Conservation (phyloP, 2,888 invertebrate genomes). For the Drosophila niveifrons region DNA sequence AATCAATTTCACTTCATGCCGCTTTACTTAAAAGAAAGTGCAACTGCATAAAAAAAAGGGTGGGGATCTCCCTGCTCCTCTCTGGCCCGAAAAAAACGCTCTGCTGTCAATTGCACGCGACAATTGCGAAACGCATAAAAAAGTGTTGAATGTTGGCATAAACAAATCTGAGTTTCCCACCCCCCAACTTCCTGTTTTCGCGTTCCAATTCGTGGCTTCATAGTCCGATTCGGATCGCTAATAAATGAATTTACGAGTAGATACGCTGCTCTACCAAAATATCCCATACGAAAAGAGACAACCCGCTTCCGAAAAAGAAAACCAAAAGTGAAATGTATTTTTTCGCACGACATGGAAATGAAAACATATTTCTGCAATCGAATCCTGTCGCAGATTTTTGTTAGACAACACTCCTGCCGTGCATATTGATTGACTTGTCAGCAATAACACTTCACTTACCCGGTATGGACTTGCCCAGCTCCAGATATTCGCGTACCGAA, state of each 20-base stretch:
- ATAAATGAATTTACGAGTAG: constrained; percentile 84
- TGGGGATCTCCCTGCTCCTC: background rate
- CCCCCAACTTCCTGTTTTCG: background rate
- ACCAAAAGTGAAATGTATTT: background rate
- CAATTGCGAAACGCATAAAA: constrained; percentile 32
- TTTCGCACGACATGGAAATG: constrained; percentile 22
- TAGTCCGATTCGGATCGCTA: constrained; percentile 53
- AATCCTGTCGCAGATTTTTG: constrained; percentile 4
- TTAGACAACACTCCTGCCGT: constrained; percentile 9
- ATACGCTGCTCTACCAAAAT: constrained; percentile 43
- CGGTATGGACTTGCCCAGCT: constrained; percentile 95
- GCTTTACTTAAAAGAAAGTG: constrained; percentile 66
- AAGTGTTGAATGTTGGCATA: constrained; percentile 57
- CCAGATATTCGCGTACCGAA: constrained; percentile 93
- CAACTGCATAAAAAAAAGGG: constrained; percentile 44
- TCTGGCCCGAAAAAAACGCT: constrained; percentile 4
- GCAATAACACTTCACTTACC: constrained; percentile 86
- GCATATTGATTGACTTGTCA: constrained; percentile 58
- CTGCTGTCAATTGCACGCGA: constrained; percentile 55
- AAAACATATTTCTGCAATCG: constrained; percentile 29
- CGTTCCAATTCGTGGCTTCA: constrained; percentile 5
- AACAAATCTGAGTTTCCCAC: constrained; percentile 61
- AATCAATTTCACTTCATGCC: constrained; percentile 77
- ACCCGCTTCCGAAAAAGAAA: too few species aligned
- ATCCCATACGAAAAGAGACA: too few species aligned